Base-by-base conservation (phyloP, 2,888 invertebrate species). In the Mimachlamys varia region DNA sequence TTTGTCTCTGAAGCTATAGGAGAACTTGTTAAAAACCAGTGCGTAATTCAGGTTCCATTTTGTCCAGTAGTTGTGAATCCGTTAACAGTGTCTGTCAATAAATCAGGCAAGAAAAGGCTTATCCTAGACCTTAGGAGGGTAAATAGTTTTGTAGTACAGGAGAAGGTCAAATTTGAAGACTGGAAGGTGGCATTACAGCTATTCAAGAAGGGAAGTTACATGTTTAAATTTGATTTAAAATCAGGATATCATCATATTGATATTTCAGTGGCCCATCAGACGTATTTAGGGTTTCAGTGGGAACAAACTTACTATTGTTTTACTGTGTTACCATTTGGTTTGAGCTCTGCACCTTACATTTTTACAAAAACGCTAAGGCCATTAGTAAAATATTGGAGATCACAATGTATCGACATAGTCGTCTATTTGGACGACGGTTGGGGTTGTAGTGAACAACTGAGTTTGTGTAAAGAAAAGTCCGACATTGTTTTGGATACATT, bases 151-250 rank as follows among this genome's bases (percentile, higher is more conserved):
- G 89, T 89, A 4, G 4, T 3, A n/a, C 50, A 88, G 33, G 88
- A 90, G 5, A 90, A 88, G 53, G 37, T 90, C 10, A 88, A 90
- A 55, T n/a, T n/a, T 55, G 88, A 90, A 49, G 88, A 90, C 33
- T 90, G 88, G 88, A 87, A 88, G 17, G 12, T 90, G 2, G 53
- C 88, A 4, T 19, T 88, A n/a, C 88, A 90, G 22, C 55, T 37
- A 4, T 90, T 90, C 55, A n/a, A 53, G 19, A 13, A 22, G n/a
- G 53, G 22, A 88, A 53, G 37, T 27, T 37, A 90, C 38, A 10
- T 90, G n/a, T 90, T 50, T 55, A 90, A 55, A 90, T 90, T 90
- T 33, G 90, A 90, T 55, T 53, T 90, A 17, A 90, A 90, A 27
- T 89, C 89, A 1, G 76, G 89, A 17, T 89, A 89, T 38, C 87